Percentiles rank a stretch among this genome's conserved stretches.
phyloP scores from a whole-genome alignment of 2,888 invertebrate species.

The Lasioglossum marginatum region DNA sequence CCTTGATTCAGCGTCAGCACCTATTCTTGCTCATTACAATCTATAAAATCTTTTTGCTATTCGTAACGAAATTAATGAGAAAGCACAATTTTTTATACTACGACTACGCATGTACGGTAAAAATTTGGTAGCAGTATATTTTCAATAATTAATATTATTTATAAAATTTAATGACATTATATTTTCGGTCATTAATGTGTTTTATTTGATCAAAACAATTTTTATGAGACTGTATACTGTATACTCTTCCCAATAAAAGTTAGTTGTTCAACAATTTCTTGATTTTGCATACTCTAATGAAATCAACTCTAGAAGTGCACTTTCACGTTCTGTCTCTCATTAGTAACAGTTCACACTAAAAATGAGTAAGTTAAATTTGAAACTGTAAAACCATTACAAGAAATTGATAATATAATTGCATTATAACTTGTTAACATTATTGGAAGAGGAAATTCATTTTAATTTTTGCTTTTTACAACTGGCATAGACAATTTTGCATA shows the following conservation, averaged over 20 bases:
- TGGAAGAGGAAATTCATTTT: background rate
- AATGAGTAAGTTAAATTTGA: too few species aligned
- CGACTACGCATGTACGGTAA: background rate
- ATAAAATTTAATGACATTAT: too few species aligned
- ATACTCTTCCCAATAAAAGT: background rate
- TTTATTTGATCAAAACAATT: background rate
- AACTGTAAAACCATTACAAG: too few species aligned
- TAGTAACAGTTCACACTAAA: too few species aligned
- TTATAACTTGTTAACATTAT: too few species aligned
- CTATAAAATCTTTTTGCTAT: background rate
- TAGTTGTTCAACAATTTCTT: background rate
- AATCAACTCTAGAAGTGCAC: background rate
- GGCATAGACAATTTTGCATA: too few species aligned
- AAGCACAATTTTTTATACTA: background rate
- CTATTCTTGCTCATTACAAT: background rate
- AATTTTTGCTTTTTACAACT: background rate
- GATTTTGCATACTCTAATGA: background rate
- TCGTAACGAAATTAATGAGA: background rate
- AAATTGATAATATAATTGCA: too few species aligned
- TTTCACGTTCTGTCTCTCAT: background rate
- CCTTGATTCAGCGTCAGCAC: background rate
- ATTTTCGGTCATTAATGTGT: background rate
- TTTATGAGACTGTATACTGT: background rate
- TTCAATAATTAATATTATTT: too few species aligned
- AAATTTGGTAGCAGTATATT: too few species aligned